A percentile compares a stretch with the other conserved stretches of the same genome.
Evolutionary conservation across 2,113 vertebrate genomes (phyloP).

Genomic region (Australoheros scitulus): DNA sequence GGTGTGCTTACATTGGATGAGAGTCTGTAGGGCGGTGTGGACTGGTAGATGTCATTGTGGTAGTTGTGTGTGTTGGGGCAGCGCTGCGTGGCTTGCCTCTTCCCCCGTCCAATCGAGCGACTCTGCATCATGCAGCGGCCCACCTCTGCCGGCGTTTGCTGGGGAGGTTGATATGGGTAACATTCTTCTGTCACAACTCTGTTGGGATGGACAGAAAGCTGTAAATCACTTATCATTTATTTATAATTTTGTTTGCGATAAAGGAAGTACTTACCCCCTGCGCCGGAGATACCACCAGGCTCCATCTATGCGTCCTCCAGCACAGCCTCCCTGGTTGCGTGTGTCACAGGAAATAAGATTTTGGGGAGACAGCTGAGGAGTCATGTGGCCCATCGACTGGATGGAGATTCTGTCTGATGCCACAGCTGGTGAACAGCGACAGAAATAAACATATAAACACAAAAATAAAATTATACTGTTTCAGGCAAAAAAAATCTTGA

Average conservation of each 20-base stretch:
- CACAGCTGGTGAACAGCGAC: constrained; percentile 79
- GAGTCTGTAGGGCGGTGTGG: constrained; percentile 94
- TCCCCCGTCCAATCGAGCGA: constrained; percentile 88
- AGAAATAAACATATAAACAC: neutral
- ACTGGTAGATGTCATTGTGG: constrained; percentile 95
- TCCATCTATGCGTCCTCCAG: constrained; percentile 87
- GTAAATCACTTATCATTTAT: neutral
- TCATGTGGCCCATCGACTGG: constrained; percentile 99
- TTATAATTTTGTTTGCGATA: neutral
- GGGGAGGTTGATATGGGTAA: constrained; percentile 86
- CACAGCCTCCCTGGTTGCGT: constrained; percentile 90
- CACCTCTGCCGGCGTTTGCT: constrained; percentile 57
- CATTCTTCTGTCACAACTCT: constrained; percentile 95
- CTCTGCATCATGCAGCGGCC: constrained; percentile 96
- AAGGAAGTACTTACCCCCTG: constrained; percentile 81
- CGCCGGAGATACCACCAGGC: constrained; percentile 96
- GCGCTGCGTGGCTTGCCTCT: constrained; percentile 90
- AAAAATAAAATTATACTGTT: neutral
- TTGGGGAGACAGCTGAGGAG: constrained; percentile 91
- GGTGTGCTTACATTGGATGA: constrained; percentile 84
- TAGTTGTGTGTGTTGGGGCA: constrained; percentile 88
- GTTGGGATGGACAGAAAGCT: neutral
- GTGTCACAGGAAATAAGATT: constrained; percentile 95
- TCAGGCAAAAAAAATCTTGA: neutral
- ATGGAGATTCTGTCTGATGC: constrained; percentile 96